Percentiles rank a stretch among this genome's conserved stretches.
phyloP scores from a whole-genome alignment of 2,113 vertebrate genomes.

The Mus pahari region DNA sequence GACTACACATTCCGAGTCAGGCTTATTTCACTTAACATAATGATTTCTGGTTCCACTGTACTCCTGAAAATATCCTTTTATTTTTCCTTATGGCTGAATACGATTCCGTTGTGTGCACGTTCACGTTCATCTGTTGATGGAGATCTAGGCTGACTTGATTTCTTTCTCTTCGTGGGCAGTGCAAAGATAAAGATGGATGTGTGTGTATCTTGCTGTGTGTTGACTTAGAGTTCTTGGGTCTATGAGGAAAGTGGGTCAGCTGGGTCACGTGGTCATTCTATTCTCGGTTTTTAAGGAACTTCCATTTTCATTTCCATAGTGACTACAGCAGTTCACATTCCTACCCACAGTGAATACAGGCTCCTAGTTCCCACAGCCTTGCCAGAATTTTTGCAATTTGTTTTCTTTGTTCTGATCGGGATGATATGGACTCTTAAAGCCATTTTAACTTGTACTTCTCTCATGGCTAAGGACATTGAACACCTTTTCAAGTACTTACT shows the following conservation, averaged over 20 bases:
- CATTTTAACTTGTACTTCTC: neutral
- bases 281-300: neutral
- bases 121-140: neutral
- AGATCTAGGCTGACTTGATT: neutral
- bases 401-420: neutral
- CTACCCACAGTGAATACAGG: neutral
- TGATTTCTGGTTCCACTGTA: neutral
- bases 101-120: neutral
- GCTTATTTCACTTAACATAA: neutral
- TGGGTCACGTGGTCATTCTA: neutral
- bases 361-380: neutral
- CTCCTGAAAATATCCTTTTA: neutral
- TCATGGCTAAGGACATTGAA: neutral
- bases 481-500: neutral
- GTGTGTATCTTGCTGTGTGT: neutral
- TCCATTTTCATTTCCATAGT: neutral
- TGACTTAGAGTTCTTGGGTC: neutral
- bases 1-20: neutral
- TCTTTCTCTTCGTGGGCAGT: neutral
- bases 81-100: neutral
- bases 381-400: neutral
- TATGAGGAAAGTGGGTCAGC: fast-evolving
- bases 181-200: neutral
- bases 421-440: neutral
- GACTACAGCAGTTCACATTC: neutral